Conservation (phyloP, 2,888 invertebrate species). For the Caradrina clavipalpis region DNA sequence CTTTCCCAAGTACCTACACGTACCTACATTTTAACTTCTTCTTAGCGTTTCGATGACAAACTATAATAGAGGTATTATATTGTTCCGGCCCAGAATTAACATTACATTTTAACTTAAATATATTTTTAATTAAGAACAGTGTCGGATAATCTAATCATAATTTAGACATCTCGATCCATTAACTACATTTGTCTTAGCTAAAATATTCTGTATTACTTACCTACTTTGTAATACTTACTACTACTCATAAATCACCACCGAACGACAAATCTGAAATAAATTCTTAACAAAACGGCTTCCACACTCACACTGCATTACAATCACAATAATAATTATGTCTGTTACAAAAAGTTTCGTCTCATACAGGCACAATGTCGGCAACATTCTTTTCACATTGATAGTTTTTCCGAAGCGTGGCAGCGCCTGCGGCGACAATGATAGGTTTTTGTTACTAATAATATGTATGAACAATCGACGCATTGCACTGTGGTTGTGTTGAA, state of each 20-base stretch:
- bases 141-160: too few relatives aligned
- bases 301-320: slow-evolving; percentile 50
- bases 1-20: too few relatives aligned
- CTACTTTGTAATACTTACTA: neutral
- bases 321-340: slow-evolving; percentile 58
- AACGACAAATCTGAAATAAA: slow-evolving; percentile 40
- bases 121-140: too few relatives aligned
- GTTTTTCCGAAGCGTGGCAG: slow-evolving; percentile 55
- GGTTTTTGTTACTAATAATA: slow-evolving; percentile 59
- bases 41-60: too few relatives aligned
- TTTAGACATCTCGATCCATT: too few relatives aligned
- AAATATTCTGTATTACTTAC: neutral
- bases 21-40: too few relatives aligned
- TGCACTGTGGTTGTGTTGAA: slow-evolving; percentile 49
- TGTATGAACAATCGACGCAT: slow-evolving; percentile 59
- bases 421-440: slow-evolving; percentile 60
- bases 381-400: slow-evolving; percentile 64
- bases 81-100: too few relatives aligned
- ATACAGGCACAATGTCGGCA: slow-evolving; percentile 61
- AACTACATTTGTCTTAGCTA: too few relatives aligned
- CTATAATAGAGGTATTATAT: too few relatives aligned
- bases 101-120: too few relatives aligned
- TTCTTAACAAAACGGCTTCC: slow-evolving; percentile 48
- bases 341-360: slow-evolving; percentile 53
- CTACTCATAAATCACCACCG: slow-evolving; percentile 24